Percentiles rank a stretch among this genome's conserved stretches.
Conservation (phyloP, 2,797 vertebrate genomes). For the Pseudomugil gertrudae region DNA sequence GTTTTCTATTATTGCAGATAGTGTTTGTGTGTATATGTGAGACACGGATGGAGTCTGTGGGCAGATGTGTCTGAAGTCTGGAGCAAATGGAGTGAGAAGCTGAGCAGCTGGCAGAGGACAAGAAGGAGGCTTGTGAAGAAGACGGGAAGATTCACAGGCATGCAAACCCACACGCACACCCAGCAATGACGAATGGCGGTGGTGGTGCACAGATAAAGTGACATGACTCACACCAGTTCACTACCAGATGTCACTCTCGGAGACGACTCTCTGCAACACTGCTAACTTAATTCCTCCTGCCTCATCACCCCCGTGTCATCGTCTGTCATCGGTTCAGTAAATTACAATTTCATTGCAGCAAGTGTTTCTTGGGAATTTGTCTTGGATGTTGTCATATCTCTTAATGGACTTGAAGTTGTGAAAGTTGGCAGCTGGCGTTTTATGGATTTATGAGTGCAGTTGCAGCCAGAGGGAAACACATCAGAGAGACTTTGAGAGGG, state of each 20-base stretch:
- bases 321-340: constrained; percentile 66
- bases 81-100: constrained; percentile 84
- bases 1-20: constrained; percentile 16
- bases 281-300: constrained; percentile 61
- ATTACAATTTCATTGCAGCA: constrained; percentile 60
- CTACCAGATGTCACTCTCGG: constrained; percentile 61
- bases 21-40: constrained; percentile 21
- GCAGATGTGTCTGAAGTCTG: constrained; percentile 84
- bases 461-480: constrained; percentile 46
- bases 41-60: constrained; percentile 63
- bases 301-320: constrained; percentile 57
- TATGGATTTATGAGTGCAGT: constrained; percentile 44
- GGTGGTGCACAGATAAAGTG: constrained; percentile 32
- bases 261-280: constrained; percentile 54
- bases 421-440: constrained; percentile 50
- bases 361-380: constrained; percentile 63
- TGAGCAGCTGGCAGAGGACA: constrained; percentile 80
- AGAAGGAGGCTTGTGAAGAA: constrained; percentile 65
- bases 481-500: constrained; percentile 28
- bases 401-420: constrained; percentile 63
- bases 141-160: constrained; percentile 44
- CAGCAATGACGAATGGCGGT: constrained; percentile 41
- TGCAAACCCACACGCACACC: constrained; percentile 20
- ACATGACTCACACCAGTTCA: constrained; percentile 69
- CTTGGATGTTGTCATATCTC: constrained; percentile 52